A percentile compares a stretch with the other conserved stretches of the same genome.
Evolutionary conservation across 2,113 vertebrate species (phyloP).

Genomic region (Aspiorhynchus laticeps): DNA sequence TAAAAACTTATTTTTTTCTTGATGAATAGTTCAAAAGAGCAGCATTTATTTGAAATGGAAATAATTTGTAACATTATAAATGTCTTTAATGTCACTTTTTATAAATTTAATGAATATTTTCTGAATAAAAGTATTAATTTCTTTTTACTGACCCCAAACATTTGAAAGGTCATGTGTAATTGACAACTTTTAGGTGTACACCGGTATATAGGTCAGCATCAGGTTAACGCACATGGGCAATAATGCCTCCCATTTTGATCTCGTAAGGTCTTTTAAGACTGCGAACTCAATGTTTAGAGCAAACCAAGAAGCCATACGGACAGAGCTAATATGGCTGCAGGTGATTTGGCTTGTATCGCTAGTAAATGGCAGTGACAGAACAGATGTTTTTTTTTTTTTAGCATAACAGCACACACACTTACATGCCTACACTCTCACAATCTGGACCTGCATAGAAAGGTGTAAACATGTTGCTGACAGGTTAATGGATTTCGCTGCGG

Average conservation of each 20-base stretch:
- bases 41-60: neutral
- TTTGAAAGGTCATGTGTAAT: neutral
- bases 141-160: neutral
- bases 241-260: neutral
- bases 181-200: neutral
- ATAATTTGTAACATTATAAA: neutral
- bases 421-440: conserved; percentile 34
- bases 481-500: neutral
- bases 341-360: conserved; percentile 37
- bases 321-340: conserved; percentile 21
- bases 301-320: conserved; percentile 10
- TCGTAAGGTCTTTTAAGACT: neutral
- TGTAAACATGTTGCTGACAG: neutral
- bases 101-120: neutral
- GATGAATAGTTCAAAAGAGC: neutral
- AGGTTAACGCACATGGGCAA: neutral
- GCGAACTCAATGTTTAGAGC: conserved; percentile 34
- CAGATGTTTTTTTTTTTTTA: conserved; percentile 43
- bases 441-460: neutral
- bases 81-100: neutral
- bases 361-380: conserved; percentile 45
- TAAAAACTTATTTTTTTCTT: neutral
- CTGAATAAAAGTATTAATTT: neutral
- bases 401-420: conserved; percentile 11
- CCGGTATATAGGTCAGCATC: neutral